Conservation (phyloP, 2,888 invertebrate species). For the Zaprionus lineosus region DNA sequence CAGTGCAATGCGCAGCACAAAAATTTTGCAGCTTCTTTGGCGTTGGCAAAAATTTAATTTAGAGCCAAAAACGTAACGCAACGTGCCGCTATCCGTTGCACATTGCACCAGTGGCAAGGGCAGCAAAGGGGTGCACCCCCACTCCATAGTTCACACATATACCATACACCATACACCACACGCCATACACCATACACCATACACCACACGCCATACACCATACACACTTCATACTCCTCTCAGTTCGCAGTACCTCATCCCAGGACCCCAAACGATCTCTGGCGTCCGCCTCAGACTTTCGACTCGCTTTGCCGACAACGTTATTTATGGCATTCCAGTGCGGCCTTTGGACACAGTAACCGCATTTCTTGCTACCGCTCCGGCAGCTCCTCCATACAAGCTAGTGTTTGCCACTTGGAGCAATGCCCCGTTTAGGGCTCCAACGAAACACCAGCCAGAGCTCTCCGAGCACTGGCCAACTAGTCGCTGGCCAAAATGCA, state of each 20-base stretch:
- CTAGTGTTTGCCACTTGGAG: slow-evolving; percentile 49
- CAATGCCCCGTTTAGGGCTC: slow-evolving; percentile 69
- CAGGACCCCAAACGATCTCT: slow-evolving; percentile 42
- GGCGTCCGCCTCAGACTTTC: slow-evolving; percentile 41
- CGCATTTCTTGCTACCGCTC: slow-evolving; percentile 70
- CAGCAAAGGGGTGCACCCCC: neutral
- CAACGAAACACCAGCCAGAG: slow-evolving; percentile 11
- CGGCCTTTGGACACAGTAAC: slow-evolving; percentile 80
- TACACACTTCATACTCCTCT: too few relatives aligned
- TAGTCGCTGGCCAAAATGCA: slow-evolving; percentile 49
- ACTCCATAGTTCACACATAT: too few relatives aligned
- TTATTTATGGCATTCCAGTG: slow-evolving; percentile 77
- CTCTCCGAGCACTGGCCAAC: slow-evolving; percentile 28
- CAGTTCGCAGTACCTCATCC: too few relatives aligned
- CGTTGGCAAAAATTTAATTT: slow-evolving; percentile 79
- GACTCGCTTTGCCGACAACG: slow-evolving; percentile 68
- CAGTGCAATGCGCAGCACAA: slow-evolving; percentile 76
- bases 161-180: too few relatives aligned
- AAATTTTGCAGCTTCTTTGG: slow-evolving; percentile 78
- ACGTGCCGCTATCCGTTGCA: slow-evolving; percentile 51
- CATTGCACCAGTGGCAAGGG: slow-evolving; percentile 31
- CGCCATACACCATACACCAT: too few relatives aligned
- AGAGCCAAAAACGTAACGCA: slow-evolving; percentile 78
- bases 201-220: too few relatives aligned
- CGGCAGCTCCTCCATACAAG: slow-evolving; percentile 1